A percentile compares a stretch with the other conserved stretches of the same genome.
phyloP scores from a whole-genome alignment of 2,888 invertebrate genomes.

The Urechis unicinctus region DNA sequence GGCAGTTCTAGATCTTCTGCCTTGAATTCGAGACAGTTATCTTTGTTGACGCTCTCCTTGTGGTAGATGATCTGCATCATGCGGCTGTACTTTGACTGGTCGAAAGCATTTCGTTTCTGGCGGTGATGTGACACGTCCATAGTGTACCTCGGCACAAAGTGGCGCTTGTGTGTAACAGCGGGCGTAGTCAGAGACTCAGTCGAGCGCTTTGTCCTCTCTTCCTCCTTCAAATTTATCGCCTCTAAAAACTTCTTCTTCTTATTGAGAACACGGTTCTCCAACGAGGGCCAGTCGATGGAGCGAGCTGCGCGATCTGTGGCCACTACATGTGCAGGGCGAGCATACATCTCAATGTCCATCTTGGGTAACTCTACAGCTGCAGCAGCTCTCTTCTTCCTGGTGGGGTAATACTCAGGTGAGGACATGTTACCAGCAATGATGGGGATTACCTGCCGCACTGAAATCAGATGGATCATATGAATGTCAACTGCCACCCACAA shows the following conservation, averaged over 20 bases:
- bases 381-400: slow-evolving; percentile 11
- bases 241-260: slow-evolving; percentile 18
- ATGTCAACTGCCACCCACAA: too few relatives aligned
- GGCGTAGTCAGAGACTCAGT: slow-evolving; percentile 9
- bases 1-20: slow-evolving; percentile 56
- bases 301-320: slow-evolving; percentile 9
- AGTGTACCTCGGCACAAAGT: neutral
- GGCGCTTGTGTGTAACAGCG: neutral
- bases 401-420: slow-evolving; percentile 4
- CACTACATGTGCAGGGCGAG: slow-evolving; percentile 1
- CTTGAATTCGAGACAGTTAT: slow-evolving; percentile 29
- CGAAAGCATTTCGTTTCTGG: slow-evolving; percentile 27
- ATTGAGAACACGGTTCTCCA: slow-evolving; percentile 17
- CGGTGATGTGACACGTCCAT: slow-evolving; percentile 3
- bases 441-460: slow-evolving; percentile 24
- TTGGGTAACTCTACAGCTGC: neutral
- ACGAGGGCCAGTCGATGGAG: neutral
- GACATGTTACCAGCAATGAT: slow-evolving; percentile 20
- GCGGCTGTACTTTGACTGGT: slow-evolving; percentile 26
- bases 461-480: too few relatives aligned
- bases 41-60: slow-evolving; percentile 24
- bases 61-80: slow-evolving; percentile 21
- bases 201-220: too few relatives aligned
- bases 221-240: neutral
- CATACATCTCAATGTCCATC: neutral